These are phyloP conservation scores for Andricus grossulariae DNA, from an alignment of 1,140 invertebrate species.

Conservation along the genomic window DNA sequence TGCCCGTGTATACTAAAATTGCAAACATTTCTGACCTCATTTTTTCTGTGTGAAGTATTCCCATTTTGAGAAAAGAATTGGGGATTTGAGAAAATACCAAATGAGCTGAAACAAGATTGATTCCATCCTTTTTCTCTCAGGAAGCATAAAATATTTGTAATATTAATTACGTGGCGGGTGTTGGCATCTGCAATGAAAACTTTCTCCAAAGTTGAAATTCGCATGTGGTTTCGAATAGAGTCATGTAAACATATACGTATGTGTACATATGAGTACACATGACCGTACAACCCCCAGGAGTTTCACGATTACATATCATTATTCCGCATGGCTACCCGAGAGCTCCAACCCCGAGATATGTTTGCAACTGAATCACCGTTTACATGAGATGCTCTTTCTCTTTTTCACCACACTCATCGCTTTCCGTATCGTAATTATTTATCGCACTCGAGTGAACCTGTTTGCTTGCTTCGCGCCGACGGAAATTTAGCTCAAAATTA, in stretches of 20 bases:
- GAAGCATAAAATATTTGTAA: no score
- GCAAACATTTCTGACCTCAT: no score
- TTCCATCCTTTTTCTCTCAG: no score
- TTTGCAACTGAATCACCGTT: slow-evolving; percentile 66
- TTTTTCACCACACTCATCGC: slow-evolving; percentile 25
- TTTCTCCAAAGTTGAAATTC: no score
- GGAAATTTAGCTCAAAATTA: no score
- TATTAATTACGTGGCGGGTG: no score
- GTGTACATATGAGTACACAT: slow-evolving; percentile 30
- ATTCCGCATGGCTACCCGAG: slow-evolving; percentile 69
- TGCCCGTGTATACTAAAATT: no score
- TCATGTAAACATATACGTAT: background rate
- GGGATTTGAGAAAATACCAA: no score
- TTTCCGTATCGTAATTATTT: slow-evolving; percentile 51
- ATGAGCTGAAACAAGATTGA: no score
- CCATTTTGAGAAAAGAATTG: no score
- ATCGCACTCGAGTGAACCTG: slow-evolving; percentile 43
- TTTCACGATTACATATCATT: slow-evolving; percentile 71
- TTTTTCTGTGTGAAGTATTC: no score
- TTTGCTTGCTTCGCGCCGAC: slow-evolving; percentile 37
- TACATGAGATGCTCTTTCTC: slow-evolving; percentile 40
- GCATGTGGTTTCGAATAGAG: background rate
- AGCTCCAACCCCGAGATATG: slow-evolving; percentile 58
- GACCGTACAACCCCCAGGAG: slow-evolving; percentile 54
- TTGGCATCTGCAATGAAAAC: no score